Conservation (phyloP, 2,113 vertebrate species). For the Athene cunicularia region DNA sequence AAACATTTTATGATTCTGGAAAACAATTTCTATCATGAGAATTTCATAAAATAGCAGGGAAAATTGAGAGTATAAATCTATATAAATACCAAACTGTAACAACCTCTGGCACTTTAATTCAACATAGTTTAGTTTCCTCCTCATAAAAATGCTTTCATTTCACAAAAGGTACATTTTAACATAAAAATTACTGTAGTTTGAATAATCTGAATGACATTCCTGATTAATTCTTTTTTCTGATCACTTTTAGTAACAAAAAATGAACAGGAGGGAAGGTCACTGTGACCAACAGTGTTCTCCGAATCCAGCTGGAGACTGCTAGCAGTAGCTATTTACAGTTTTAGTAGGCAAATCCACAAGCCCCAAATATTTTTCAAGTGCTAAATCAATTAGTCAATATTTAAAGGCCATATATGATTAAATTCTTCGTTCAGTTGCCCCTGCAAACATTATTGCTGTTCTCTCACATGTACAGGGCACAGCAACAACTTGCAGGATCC, state of each 20-base stretch:
- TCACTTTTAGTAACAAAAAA: slow-evolving; percentile 1
- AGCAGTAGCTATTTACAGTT: background rate
- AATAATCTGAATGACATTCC: background rate
- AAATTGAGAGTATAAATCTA: background rate
- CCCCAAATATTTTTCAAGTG: slow-evolving; percentile 23
- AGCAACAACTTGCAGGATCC: background rate
- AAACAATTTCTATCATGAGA: background rate
- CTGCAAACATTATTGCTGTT: background rate
- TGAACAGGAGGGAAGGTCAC: slow-evolving; percentile 22
- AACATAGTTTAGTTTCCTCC: background rate
- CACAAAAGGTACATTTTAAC: background rate
- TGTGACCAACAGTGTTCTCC: background rate
- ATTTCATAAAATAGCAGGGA: slow-evolving; percentile 10
- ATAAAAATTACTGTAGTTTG: background rate
- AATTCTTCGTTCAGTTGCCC: background rate
- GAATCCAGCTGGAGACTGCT: background rate
- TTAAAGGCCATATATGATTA: background rate
- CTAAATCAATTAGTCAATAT: slow-evolving; percentile 37
- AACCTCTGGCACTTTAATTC: slow-evolving; percentile 1
- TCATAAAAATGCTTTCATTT: background rate
- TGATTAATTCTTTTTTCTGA: background rate
- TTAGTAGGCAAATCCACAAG: background rate
- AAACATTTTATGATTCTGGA: background rate
- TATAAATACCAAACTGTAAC: background rate
- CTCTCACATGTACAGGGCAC: background rate